Base-by-base conservation (phyloP, 2,888 invertebrate genomes). In the Buathra laborator region DNA sequence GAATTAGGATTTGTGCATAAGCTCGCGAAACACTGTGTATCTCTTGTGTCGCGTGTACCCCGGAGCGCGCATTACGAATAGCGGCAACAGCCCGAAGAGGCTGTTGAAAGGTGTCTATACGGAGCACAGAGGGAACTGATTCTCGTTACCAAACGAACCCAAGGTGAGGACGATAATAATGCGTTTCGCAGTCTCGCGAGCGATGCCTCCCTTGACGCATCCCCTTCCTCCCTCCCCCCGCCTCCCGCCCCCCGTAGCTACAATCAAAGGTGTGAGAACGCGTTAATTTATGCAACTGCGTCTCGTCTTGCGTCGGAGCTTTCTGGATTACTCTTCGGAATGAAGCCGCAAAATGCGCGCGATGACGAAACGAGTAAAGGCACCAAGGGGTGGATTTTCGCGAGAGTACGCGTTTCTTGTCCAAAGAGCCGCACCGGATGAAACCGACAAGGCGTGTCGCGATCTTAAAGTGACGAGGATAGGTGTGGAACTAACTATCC, bases 271-370 rank as follows among this genome's bases (percentile, higher is more conserved):
- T 66, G 66, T 16, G 66, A 10, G 24, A 66, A 43, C 66, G 44
- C 44, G 16, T 44, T 16, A 66, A 66, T 66, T 66, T 66, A 66
- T 66, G 66, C 66, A 66, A 66, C 66, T 66, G 66, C 37, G 37
- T 37, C 37, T 37, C 44, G 44, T 66, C 66, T 12, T 24, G 44
- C 12, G 66, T 16, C 44, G 4, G 66, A 66, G 66, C n/a, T 51
- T 37, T 37, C 37, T 4, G 16, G 66, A 66, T 66, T 44, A 37
- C 44, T 29, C 66, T 43, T 66, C 37, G 37, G 37, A 44, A 66
- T 44, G 32, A 66, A 66, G 66, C 44, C 37, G 66, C 43, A 44
- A 66, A 66, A 43, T 37, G 37, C 37, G 64, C 44, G 19, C 37
- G 10, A 44, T 37, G 43, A 10, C 14, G 64, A n/a, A n/a, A 32